Evolutionary conservation across 2,797 vertebrate species (phyloP).

Genomic region (Periparus ater): DNA sequence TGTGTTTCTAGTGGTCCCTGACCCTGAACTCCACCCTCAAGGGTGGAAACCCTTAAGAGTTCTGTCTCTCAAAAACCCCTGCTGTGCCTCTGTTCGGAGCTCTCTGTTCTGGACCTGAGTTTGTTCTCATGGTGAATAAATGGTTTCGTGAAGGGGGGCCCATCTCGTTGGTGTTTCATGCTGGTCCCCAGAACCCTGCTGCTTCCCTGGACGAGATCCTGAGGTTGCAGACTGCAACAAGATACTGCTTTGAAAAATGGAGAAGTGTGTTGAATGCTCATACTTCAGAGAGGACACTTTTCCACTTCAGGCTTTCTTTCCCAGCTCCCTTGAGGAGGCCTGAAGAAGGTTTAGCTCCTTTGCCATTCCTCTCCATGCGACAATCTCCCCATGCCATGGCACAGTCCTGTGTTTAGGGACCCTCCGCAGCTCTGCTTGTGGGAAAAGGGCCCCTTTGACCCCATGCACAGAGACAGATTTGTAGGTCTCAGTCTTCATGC

Average conservation of each 20-base stretch:
- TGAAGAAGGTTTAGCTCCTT: neutral
- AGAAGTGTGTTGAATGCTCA: neutral
- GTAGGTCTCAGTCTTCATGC: neutral
- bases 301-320: neutral
- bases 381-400: neutral
- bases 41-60: too few species aligned
- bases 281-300: neutral
- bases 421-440: neutral
- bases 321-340: neutral
- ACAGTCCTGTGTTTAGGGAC: neutral
- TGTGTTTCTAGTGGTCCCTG: too few species aligned
- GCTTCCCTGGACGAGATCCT: too few species aligned
- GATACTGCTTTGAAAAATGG: neutral
- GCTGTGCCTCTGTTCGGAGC: too few species aligned
- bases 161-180: too few species aligned
- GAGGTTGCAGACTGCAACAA: neutral
- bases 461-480: neutral
- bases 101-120: too few species aligned
- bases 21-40: too few species aligned
- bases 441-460: conserved; percentile 1
- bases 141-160: too few species aligned
- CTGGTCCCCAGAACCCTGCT: too few species aligned
- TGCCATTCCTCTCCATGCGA: neutral
- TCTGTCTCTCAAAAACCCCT: too few species aligned
- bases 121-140: too few species aligned